Evolutionary conservation across 2,797 vertebrate genomes (phyloP).

Genomic region (Melanotaenia parkinsoni): DNA sequence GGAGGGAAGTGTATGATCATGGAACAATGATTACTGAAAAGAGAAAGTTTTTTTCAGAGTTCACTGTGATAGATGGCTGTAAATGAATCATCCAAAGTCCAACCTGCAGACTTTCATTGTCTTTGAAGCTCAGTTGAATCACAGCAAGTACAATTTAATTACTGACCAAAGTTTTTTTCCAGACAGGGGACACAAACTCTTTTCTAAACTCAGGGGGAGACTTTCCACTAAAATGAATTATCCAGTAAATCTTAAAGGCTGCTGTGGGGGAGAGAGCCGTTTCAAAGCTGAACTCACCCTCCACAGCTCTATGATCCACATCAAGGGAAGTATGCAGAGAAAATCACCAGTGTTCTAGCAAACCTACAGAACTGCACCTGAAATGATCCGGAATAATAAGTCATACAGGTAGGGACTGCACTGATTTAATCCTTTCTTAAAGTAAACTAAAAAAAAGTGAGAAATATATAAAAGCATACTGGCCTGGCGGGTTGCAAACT

Average conservation of each 20-base stretch:
- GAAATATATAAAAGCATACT: slow-evolving; percentile 17
- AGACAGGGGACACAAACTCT: slow-evolving; percentile 10
- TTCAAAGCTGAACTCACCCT: slow-evolving; percentile 7
- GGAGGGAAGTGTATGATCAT: too few relatives aligned
- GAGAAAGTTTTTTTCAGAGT: too few relatives aligned
- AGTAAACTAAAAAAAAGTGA: too few relatives aligned
- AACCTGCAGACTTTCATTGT: slow-evolving; percentile 15
- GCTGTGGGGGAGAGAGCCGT: slow-evolving; percentile 30
- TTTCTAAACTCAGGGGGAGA: slow-evolving; percentile 47
- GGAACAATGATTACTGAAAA: too few relatives aligned
- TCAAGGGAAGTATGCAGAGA: background rate
- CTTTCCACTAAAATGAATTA: slow-evolving; percentile 51
- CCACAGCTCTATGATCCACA: background rate
- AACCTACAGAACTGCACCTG: background rate
- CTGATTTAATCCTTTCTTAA: background rate
- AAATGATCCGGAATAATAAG: slow-evolving; percentile 17
- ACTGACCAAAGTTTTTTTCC: slow-evolving; percentile 36
- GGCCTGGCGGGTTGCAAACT: slow-evolving; percentile 64
- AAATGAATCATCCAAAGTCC: slow-evolving; percentile 6
- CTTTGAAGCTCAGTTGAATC: slow-evolving; percentile 27
- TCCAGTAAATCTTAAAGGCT: slow-evolving; percentile 54
- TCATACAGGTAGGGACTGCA: background rate
- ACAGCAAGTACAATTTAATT: slow-evolving; percentile 52
- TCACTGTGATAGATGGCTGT: too few relatives aligned
- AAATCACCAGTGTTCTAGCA: slow-evolving; percentile 5